A percentile compares a stretch with the other conserved stretches of the same genome.
These are phyloP conservation scores for Atherinomorus stipes DNA, from an alignment of 2,113 vertebrate species.

Conservation along the genomic window DNA sequence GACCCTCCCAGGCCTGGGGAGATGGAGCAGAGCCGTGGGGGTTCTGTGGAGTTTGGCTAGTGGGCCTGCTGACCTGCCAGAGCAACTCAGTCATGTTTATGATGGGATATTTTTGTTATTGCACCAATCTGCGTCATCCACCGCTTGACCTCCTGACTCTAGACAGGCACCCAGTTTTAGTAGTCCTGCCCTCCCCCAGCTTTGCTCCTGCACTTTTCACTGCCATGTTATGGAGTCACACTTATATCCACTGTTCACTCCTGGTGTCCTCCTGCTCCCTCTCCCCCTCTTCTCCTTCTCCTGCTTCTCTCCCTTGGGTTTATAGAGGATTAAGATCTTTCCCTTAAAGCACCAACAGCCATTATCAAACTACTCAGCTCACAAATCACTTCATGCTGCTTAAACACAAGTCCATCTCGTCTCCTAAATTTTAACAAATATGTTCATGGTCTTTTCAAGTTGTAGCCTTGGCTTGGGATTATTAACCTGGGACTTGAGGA, in stretches of 20 bases:
- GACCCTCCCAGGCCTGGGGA: slow-evolving; percentile 61
- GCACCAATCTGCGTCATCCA: slow-evolving; percentile 78
- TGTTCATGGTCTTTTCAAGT: slow-evolving; percentile 35
- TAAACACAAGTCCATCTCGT: slow-evolving; percentile 44
- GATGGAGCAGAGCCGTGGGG: slow-evolving; percentile 51
- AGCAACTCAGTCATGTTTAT: slow-evolving; percentile 75
- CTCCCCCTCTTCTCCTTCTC: slow-evolving; percentile 7
- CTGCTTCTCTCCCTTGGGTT: slow-evolving; percentile 24
- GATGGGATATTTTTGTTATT: slow-evolving; percentile 79
- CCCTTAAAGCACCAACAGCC: slow-evolving; percentile 46
- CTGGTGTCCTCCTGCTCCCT: slow-evolving; percentile 31
- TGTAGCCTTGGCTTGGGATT: slow-evolving; percentile 42
- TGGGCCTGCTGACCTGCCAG: slow-evolving; percentile 61
- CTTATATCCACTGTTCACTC: slow-evolving; percentile 61
- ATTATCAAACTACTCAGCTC: slow-evolving; percentile 46
- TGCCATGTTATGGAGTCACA: slow-evolving; percentile 56
- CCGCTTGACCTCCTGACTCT: slow-evolving; percentile 70
- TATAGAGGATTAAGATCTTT: slow-evolving; percentile 59
- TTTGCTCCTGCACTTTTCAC: slow-evolving; percentile 42
- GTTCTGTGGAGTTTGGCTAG: slow-evolving; percentile 65
- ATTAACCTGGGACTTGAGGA: slow-evolving; percentile 51
- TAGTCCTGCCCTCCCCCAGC: slow-evolving; percentile 49
- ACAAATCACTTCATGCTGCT: slow-evolving; percentile 59
- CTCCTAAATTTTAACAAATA: slow-evolving; percentile 34
- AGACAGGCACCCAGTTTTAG: slow-evolving; percentile 76